A percentile compares a stretch with the other conserved stretches of the same genome.
Conservation (phyloP, 2,113 vertebrate genomes). For the Chinchilla lanigera region DNA sequence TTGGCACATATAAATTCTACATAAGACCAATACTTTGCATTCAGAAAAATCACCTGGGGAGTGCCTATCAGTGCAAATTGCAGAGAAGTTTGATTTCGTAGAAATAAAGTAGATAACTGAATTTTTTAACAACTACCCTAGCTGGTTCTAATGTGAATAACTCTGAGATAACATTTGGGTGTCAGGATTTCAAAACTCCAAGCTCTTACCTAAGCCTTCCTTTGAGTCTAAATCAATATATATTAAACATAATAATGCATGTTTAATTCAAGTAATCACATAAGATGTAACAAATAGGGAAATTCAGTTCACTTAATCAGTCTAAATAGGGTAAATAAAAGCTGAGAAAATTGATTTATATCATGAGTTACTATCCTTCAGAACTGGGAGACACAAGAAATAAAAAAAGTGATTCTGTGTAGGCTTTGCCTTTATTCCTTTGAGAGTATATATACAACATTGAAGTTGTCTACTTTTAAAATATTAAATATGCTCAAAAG, state of each 20-base stretch:
- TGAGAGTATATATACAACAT: constrained; percentile 20
- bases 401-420: neutral
- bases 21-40: neutral
- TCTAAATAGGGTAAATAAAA: neutral
- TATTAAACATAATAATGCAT: neutral
- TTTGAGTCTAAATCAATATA: constrained; percentile 31
- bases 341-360: neutral
- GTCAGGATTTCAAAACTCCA: constrained; percentile 23
- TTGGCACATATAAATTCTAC: neutral
- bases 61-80: neutral
- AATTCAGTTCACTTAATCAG: constrained; percentile 8
- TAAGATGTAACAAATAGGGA: neutral
- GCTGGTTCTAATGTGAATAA: constrained; percentile 30
- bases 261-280: constrained; percentile 21
- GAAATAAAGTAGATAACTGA: constrained; percentile 18
- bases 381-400: neutral
- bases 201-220: neutral
- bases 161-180: constrained; percentile 48
- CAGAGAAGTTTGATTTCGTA: neutral
- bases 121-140: constrained; percentile 4
- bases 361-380: neutral
- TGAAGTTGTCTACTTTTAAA: constrained; percentile 41
- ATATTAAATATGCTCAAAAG: constrained; percentile 6
- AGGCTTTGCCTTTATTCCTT: constrained; percentile 24
- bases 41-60: constrained; percentile 14